phyloP scores from a whole-genome alignment of 2,797 vertebrate genomes.

The Geotria australis region DNA sequence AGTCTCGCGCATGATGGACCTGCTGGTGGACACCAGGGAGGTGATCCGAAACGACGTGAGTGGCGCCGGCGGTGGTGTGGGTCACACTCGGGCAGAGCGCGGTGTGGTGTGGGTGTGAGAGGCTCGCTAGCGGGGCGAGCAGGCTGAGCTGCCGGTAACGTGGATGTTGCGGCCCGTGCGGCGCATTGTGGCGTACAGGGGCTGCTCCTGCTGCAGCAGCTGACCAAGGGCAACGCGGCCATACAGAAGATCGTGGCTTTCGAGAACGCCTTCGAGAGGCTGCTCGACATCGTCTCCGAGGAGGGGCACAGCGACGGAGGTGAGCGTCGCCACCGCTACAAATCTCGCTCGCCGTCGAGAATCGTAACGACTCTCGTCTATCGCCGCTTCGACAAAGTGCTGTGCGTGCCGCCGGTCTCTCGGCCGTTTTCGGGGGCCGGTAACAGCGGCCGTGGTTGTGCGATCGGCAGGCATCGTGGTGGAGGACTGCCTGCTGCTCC shows the following conservation, averaged over 20 bases:
- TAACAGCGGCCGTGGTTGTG: no score
- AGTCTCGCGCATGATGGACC: conserved; percentile 84
- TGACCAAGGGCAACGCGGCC: conserved; percentile 82
- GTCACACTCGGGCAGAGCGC: no score
- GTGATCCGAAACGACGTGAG: conserved; percentile 92
- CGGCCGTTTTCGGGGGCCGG: no score
- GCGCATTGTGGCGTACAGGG: conserved; percentile 17
- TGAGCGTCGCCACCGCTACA: conserved; percentile 6
- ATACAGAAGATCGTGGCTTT: conserved; percentile 99
- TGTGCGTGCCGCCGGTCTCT: no score
- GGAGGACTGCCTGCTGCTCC: conserved; percentile 72
- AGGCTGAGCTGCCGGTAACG: no score
- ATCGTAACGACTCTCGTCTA: no score
- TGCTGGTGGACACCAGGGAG: conserved; percentile 77
- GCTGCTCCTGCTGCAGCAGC: conserved; percentile 57
- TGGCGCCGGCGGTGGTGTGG: conserved; percentile 1
- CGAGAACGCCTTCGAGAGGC: conserved; percentile 85
- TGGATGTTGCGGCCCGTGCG: no score
- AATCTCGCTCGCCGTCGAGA: no score
- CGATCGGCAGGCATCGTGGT: conserved; percentile 59
- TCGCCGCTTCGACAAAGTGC: no score
- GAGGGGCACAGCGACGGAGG: conserved; percentile 92
- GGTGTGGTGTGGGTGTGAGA: no score
- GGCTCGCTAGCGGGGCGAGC: no score
- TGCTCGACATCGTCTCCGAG: conserved; percentile 78